Evolutionary conservation across 2,888 invertebrate genomes (phyloP).

Genomic region (Polydrusus pterygomalis): DNA sequence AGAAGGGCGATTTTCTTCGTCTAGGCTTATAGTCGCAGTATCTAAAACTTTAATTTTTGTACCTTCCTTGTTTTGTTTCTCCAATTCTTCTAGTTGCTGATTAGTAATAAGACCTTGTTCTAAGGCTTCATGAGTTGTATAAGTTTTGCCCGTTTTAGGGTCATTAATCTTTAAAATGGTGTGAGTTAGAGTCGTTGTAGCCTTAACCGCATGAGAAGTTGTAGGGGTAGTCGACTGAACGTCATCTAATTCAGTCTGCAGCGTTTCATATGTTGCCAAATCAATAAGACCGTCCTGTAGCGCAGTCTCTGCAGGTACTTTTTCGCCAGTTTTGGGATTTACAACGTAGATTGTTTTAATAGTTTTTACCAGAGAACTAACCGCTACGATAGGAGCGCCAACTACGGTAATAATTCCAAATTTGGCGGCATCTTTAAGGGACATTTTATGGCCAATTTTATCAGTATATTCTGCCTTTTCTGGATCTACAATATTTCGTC

Average conservation of each 20-base stretch:
- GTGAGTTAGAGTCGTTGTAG: slow-evolving; percentile 68
- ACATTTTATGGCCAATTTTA: slow-evolving; percentile 79
- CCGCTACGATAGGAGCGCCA: slow-evolving; percentile 84
- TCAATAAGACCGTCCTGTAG: slow-evolving; percentile 85
- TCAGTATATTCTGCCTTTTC: slow-evolving; percentile 81
- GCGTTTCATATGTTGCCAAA: slow-evolving; percentile 73
- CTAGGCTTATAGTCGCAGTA: slow-evolving; percentile 67
- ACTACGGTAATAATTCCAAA: slow-evolving; percentile 84
- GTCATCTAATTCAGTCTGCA: slow-evolving; percentile 71
- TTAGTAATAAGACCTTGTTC: slow-evolving; percentile 66
- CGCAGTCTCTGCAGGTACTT: slow-evolving; percentile 87
- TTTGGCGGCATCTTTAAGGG: slow-evolving; percentile 84
- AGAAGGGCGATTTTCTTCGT: slow-evolving; percentile 70
- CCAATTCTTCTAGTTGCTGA: slow-evolving; percentile 53
- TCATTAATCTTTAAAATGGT: slow-evolving; percentile 71
- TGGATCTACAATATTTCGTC: slow-evolving; percentile 83
- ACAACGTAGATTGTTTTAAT: slow-evolving; percentile 76
- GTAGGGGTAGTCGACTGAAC: slow-evolving; percentile 19
- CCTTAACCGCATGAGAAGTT: slow-evolving; percentile 48
- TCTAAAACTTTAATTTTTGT: slow-evolving; percentile 64
- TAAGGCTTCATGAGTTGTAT: slow-evolving; percentile 69
- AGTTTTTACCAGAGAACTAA: slow-evolving; percentile 81
- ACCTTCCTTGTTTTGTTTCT: slow-evolving; percentile 35
- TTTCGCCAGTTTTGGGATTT: slow-evolving; percentile 88
- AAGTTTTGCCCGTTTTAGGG: slow-evolving; percentile 72